phyloP scores from a whole-genome alignment of 2,113 vertebrate genomes.

The Recurvirostra avosetta region DNA sequence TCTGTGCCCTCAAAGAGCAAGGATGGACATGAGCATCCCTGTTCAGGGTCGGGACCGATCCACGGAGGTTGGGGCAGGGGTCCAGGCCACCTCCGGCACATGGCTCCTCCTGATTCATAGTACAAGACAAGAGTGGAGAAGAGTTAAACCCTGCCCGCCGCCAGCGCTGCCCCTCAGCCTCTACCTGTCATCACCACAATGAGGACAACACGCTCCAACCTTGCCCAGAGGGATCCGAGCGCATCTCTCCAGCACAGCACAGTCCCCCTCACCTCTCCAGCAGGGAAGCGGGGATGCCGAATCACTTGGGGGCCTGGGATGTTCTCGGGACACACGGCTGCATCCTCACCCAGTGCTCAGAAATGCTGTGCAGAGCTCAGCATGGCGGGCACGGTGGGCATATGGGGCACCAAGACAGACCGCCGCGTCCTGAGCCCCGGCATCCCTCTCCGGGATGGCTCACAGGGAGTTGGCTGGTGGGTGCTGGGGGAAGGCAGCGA shows the following conservation, averaged over 20 bases:
- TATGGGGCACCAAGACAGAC: fast-evolving
- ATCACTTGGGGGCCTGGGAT: neutral
- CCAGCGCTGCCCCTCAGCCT: neutral
- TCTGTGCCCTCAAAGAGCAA: neutral
- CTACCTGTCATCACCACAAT: neutral
- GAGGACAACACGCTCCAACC: neutral
- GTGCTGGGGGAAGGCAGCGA: fast-evolving
- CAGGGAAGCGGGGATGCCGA: fast-evolving
- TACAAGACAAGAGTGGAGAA: too few relatives aligned
- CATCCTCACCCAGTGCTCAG: neutral
- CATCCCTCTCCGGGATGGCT: neutral
- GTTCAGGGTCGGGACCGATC: fast-evolving
- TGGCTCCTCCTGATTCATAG: neutral
- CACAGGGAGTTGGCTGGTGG: fast-evolving
- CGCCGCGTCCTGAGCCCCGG: fast-evolving
- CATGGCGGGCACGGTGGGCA: neutral
- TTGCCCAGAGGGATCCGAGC: neutral
- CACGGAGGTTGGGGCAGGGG: fast-evolving
- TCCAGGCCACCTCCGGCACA: fast-evolving
- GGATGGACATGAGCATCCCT: neutral
- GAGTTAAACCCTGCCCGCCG: neutral
- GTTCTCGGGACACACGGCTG: neutral
- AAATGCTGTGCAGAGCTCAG: neutral
- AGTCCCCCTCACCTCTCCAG: neutral
- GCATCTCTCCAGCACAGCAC: fast-evolving